Percentiles rank a stretch among this genome's conserved stretches.
Evolutionary conservation across 92 coral and sea anemone species (phyloP).

Genomic region (Palythoa grandiflora): DNA sequence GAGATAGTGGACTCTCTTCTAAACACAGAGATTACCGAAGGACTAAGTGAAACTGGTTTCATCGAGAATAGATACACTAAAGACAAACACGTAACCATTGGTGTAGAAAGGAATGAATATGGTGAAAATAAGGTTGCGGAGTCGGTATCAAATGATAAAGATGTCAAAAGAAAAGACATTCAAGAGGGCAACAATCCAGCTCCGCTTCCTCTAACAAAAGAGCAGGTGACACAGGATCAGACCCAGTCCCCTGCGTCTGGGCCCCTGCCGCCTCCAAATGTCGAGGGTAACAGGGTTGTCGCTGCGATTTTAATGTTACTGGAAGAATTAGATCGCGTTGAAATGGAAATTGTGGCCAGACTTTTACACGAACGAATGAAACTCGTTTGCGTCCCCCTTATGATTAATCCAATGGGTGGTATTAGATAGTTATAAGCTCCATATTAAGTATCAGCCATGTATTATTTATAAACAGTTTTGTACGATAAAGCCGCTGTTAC

Average conservation of each 20-base stretch:
- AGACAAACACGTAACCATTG: slow-evolving; percentile 49
- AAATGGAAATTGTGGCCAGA: slow-evolving; percentile 88
- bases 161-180: slow-evolving; percentile 62
- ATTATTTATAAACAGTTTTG: neutral
- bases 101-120: neutral
- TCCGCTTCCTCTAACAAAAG: slow-evolving; percentile 82
- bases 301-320: slow-evolving; percentile 84
- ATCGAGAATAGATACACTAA: slow-evolving; percentile 77
- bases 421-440: neutral
- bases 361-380: slow-evolving; percentile 79
- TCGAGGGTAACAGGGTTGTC: slow-evolving; percentile 76
- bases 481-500: neutral
- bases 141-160: slow-evolving; percentile 12
- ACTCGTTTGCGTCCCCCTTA: slow-evolving; percentile 87
- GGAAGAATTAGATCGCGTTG: slow-evolving; percentile 92
- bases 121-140: neutral
- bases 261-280: slow-evolving; percentile 49
- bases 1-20: slow-evolving; percentile 70
- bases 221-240: slow-evolving; percentile 67
- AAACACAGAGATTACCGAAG: slow-evolving; percentile 45
- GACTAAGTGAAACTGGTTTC: slow-evolving; percentile 30
- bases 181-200: slow-evolving; percentile 69
- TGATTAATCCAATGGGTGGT: slow-evolving; percentile 83
- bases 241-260: slow-evolving; percentile 61
- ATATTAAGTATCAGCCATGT: neutral